phyloP scores from a whole-genome alignment of 1,140 invertebrate species.

The Gryon sp. region DNA sequence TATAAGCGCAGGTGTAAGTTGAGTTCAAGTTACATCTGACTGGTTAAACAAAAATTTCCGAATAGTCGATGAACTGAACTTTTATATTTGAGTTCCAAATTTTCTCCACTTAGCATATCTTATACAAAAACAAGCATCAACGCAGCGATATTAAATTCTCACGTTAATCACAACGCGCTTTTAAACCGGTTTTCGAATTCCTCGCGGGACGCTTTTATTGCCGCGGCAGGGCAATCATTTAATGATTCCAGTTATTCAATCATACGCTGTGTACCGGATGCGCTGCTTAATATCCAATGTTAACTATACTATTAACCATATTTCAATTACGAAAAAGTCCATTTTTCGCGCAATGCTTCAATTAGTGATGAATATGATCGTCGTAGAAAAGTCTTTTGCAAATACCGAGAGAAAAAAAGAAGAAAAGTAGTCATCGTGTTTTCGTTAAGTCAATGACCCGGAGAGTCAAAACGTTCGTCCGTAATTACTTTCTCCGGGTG shows the following conservation, averaged over 20 bases:
- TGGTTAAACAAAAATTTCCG: no score
- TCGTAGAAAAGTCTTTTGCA: slow-evolving; percentile 7
- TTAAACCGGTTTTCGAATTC: slow-evolving; percentile 49
- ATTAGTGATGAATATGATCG: slow-evolving; percentile 9
- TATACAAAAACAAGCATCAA: no score
- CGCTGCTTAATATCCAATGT: slow-evolving; percentile 11
- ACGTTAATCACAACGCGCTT: slow-evolving; percentile 29
- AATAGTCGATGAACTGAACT: no score
- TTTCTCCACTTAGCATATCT: no score
- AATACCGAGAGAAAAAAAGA: no score
- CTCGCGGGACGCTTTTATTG: slow-evolving; percentile 26
- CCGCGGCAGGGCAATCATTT: slow-evolving; percentile 39
- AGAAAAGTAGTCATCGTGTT: not conserved
- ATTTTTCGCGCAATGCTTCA: slow-evolving; percentile 3
- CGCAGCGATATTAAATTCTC: slow-evolving; percentile 46
- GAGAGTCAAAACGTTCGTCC: slow-evolving; percentile 25
- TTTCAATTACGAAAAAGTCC: slow-evolving; percentile 29
- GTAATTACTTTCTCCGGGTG: slow-evolving; percentile 58
- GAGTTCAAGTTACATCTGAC: no score
- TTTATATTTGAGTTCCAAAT: no score
- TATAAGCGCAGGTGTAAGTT: no score
- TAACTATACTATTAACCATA: slow-evolving; percentile 29
- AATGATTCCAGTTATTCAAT: slow-evolving; percentile 47
- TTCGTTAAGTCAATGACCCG: slow-evolving; percentile 16
- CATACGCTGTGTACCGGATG: slow-evolving; percentile 21